Evolutionary conservation across 2,113 vertebrate species (phyloP), one percentile per base, ranked within the genome.

Genomic region (Plotosus lineatus): DNA sequence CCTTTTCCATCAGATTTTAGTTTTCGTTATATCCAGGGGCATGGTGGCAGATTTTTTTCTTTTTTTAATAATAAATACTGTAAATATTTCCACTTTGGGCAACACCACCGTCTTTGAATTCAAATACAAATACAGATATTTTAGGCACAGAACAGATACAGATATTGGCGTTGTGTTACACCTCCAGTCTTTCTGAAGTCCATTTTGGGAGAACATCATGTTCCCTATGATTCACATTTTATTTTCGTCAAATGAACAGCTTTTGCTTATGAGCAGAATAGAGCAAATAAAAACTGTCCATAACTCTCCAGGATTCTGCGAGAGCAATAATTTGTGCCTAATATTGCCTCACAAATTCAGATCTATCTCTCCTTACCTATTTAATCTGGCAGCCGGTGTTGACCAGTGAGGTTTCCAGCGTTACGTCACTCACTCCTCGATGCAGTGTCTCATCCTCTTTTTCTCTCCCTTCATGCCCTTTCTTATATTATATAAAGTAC

Each of bases 241-340:
- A 78, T 79, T 15, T 80, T 63, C 33, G 77, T 61, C 73, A 69
- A 75, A 19, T 23, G 28, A 83, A 60, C 14, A 40, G 78, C 69
- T 51, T 66, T 33, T 63, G 77, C 60, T 78, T 80, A 87, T 78
- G 65, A 60, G 69, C 69, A 61, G 11, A 36, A 23, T 38, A 10
- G 50, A 68, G n/a, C 56, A 68, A 50, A 58, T 81, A 82, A 77
- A 53, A 81, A 9, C 53, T 21, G 79, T 61, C 73, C 46, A 63
- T 38, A 51, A 85, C 83, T 81, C 66, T 83, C 42, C n/a, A 31
- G 77, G 36, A 63, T 31, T 40, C n/a, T 79, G 48, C 12, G 15
- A 53, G 8, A 53, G 15, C n/a, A 51, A 78, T 28, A 61, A 69
- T 11, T n/a, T 14, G n/a, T 31, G 11, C 36, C 44, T 50, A 71